Conservation (phyloP, 1,140 invertebrate genomes). For the Sycophila sp. region DNA sequence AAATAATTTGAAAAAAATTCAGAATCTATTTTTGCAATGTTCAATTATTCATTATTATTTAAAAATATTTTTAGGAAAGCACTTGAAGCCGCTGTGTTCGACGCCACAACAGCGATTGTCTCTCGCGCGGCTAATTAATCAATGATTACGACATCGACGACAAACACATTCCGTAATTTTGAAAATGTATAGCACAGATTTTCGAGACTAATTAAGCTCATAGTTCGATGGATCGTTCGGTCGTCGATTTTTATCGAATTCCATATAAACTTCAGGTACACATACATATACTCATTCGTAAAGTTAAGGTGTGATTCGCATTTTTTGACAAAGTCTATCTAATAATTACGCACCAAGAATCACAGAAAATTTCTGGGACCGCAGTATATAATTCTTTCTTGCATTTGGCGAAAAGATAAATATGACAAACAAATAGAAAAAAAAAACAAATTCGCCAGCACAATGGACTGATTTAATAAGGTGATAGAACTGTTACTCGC, state of each 20-base stretch:
- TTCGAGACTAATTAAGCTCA: slow-evolving; percentile 23
- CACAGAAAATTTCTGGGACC: slow-evolving; percentile 29
- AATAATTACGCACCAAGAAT: slow-evolving; percentile 32
- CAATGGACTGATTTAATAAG: slow-evolving; percentile 34
- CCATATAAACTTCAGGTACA: slow-evolving; percentile 25
- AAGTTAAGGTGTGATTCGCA: slow-evolving; percentile 19
- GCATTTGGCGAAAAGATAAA: slow-evolving; percentile 21
- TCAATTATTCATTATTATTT: not conserved
- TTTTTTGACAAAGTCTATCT: slow-evolving; percentile 22
- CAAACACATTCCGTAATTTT: slow-evolving; percentile 40
- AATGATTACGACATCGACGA: slow-evolving; percentile 28
- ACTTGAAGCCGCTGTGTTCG: slow-evolving; percentile 40
- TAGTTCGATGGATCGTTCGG: slow-evolving; percentile 10
- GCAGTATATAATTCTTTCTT: slow-evolving; percentile 23
- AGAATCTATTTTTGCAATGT: no score
- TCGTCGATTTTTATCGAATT: slow-evolving; percentile 32
- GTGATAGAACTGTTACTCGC: slow-evolving; percentile 29
- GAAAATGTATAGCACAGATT: slow-evolving; percentile 29
- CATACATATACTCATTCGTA: slow-evolving; percentile 30
- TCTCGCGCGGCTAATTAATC: slow-evolving; percentile 25
- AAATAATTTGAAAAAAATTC: not conserved
- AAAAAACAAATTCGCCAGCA: slow-evolving; percentile 20
- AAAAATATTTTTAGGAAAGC: slow-evolving; percentile 25
- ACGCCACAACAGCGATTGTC: slow-evolving; percentile 39
- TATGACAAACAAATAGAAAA: not conserved